Evolutionary conservation across 2,113 vertebrate genomes (phyloP).

Genomic region (Ciconia stormi): DNA sequence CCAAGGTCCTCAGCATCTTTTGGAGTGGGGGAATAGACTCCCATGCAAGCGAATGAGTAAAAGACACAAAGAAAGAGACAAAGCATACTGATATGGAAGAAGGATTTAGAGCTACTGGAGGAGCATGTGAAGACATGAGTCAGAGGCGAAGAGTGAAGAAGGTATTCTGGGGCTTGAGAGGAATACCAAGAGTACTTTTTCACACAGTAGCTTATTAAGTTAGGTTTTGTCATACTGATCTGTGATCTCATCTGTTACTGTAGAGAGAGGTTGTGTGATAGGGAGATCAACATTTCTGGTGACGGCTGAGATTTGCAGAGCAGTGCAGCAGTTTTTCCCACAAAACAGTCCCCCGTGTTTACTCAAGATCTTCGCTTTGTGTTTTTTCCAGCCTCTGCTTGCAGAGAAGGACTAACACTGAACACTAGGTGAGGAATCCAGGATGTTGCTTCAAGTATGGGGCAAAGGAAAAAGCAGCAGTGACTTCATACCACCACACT

Average conservation of each 20-base stretch:
- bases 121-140: neutral
- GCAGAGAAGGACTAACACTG: conserved; percentile 37
- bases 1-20: neutral
- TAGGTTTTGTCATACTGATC: neutral
- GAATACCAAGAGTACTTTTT: neutral
- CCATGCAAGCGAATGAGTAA: neutral
- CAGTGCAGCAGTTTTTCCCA: neutral
- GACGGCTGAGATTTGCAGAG: neutral
- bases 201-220: neutral
- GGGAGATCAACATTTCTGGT: neutral
- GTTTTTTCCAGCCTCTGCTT: conserved; percentile 60
- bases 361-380: neutral
- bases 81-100: neutral
- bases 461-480: neutral
- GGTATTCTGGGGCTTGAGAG: neutral
- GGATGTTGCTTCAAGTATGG: neutral
- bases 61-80: neutral
- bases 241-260: neutral
- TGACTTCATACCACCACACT: conserved; percentile 9
- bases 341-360: neutral
- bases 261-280: neutral
- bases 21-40: neutral
- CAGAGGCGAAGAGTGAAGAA: neutral
- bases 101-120: neutral
- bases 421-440: conserved; percentile 13